A percentile compares a stretch with the other conserved stretches of the same genome.
Evolutionary conservation across 2,113 vertebrate species (phyloP).

Genomic region (Archocentrus centrarchus): DNA sequence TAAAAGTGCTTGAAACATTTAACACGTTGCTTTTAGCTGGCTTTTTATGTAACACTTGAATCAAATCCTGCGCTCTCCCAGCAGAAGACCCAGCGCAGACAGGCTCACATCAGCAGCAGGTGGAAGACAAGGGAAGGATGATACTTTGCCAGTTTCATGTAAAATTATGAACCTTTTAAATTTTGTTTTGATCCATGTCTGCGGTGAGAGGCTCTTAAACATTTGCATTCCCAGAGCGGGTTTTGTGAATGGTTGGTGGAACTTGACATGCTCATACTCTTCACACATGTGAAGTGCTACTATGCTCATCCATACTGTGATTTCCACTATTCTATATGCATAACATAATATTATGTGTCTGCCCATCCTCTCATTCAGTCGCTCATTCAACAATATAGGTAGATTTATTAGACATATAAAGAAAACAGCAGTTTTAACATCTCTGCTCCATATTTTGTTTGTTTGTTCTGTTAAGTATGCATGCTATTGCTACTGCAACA

Average conservation of each 20-base stretch:
- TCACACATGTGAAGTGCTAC: background rate
- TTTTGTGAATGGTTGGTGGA: background rate
- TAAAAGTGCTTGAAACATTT: background rate
- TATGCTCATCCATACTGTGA: background rate
- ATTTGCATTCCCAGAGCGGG: background rate
- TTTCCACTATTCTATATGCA: background rate
- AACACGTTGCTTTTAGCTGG: background rate
- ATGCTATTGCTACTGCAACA: background rate
- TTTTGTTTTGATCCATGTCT: background rate
- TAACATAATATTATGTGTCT: too few relatives aligned
- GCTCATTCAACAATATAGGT: too few relatives aligned
- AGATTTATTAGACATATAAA: background rate
- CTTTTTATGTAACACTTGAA: background rate
- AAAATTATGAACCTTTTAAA: slow-evolving; percentile 15
- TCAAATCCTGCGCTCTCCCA: background rate
- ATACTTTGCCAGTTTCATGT: background rate
- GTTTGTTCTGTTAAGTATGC: background rate
- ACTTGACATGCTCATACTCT: background rate
- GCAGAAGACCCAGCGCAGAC: background rate
- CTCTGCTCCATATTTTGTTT: background rate
- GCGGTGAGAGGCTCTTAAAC: background rate
- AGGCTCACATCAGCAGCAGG: background rate
- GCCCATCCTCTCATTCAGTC: too few relatives aligned
- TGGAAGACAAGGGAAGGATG: background rate
- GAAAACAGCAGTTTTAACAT: background rate